A percentile compares a stretch with the other conserved stretches of the same genome.
phyloP scores from a whole-genome alignment of 2,797 vertebrate genomes.

The Amphiprion clarkii region DNA sequence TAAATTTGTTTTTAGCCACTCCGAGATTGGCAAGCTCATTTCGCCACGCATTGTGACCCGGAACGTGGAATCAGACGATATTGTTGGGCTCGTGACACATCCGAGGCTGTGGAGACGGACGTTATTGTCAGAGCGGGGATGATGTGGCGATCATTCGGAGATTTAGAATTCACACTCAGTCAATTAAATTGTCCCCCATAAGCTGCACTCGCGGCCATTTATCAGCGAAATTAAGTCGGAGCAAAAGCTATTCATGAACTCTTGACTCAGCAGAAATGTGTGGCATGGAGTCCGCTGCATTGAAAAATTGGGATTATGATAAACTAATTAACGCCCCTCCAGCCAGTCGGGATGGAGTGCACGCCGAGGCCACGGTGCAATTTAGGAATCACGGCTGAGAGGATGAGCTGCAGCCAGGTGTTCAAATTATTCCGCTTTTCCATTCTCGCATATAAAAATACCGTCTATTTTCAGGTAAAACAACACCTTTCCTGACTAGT shows the following conservation, averaged over 20 bases:
- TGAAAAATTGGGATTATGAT: conserved; percentile 53
- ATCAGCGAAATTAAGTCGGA: conserved; percentile 43
- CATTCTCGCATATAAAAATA: not conserved
- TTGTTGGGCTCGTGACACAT: conserved; percentile 18
- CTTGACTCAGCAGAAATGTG: conserved; percentile 57
- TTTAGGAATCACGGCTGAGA: conserved; percentile 36
- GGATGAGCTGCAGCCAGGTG: conserved; percentile 22
- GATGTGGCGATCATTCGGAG: conserved; percentile 19
- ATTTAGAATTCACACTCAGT: conserved; percentile 29
- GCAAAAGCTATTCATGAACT: conserved; percentile 44
- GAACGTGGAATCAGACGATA: conserved; percentile 20
- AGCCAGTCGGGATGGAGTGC: conserved; percentile 43
- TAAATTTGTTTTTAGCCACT: not conserved
- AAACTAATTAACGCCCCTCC: conserved; percentile 60
- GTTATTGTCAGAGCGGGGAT: not conserved
- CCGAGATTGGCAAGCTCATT: conserved; percentile 8
- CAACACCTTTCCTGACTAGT: not conserved
- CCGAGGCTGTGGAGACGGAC: conserved; percentile 2
- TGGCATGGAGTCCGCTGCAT: conserved; percentile 32
- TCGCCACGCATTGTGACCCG: conserved; percentile 9
- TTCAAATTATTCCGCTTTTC: not conserved
- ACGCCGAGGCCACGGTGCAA: conserved; percentile 40
- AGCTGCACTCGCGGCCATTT: conserved; percentile 29
- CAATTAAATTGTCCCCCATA: conserved; percentile 29
- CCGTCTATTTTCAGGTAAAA: not conserved